Conservation (phyloP, 2,113 vertebrate genomes). For the Halcyon senegalensis region DNA sequence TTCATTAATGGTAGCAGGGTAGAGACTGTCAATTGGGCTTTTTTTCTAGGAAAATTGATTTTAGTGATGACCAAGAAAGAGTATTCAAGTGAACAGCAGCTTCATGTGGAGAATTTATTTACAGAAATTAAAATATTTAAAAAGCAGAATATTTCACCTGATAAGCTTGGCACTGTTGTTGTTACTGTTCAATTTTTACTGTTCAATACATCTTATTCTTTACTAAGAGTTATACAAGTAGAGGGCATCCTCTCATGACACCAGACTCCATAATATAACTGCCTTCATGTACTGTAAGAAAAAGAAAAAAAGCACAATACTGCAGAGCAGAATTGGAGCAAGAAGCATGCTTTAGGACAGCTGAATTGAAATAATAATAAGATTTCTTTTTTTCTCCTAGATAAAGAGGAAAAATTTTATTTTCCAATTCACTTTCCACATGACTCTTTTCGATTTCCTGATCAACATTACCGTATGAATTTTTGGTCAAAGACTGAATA, state of each 20-base stretch:
- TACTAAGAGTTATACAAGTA: neutral
- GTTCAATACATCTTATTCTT: neutral
- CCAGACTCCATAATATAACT: neutral
- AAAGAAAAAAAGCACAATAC: neutral
- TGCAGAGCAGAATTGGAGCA: neutral
- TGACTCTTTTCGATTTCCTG: neutral
- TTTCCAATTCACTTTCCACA: neutral
- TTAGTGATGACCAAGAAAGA: neutral
- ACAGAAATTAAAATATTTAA: neutral
- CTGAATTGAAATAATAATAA: neutral
- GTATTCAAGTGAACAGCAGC: neutral
- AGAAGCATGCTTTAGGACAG: neutral
- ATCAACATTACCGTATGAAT: neutral
- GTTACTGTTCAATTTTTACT: neutral
- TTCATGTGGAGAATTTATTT: neutral
- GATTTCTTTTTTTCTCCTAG: neutral
- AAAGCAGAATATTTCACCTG: neutral
- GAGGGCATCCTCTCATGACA: neutral
- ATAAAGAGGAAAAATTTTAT: neutral
- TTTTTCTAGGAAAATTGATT: neutral
- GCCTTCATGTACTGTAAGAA: neutral
- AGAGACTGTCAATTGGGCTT: neutral
- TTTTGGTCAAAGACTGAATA: constrained; percentile 13
- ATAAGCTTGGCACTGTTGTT: neutral
- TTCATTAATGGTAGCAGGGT: neutral